Percentiles rank a stretch among this genome's conserved stretches.
Conservation (phyloP, 2,113 vertebrate species). For the Emydocephalus ijimae region DNA sequence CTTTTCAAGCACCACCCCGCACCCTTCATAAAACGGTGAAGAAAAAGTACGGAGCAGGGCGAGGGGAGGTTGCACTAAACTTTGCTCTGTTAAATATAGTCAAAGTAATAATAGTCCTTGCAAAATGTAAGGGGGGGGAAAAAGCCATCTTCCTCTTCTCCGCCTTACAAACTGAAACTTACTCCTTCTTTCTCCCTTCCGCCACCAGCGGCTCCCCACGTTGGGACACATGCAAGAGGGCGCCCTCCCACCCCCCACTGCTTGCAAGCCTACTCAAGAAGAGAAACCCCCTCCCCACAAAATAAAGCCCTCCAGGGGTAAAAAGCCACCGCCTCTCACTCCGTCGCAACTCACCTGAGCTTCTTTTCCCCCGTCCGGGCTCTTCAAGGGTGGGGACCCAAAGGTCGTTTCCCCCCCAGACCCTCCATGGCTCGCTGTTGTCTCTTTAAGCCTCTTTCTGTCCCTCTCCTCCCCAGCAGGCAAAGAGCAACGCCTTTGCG, state of each 20-base stretch:
- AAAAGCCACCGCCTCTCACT: background rate
- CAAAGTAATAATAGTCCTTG: background rate
- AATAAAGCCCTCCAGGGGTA: background rate
- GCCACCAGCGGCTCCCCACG: background rate
- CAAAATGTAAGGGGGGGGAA: background rate
- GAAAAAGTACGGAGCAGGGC: background rate
- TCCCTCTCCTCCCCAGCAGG: conserved; percentile 14
- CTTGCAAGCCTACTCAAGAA: background rate
- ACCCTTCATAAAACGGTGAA: background rate
- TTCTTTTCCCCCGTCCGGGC: background rate
- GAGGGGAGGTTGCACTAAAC: background rate
- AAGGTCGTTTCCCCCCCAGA: conserved; percentile 20
- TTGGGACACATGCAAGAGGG: background rate
- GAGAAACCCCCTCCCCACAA: background rate
- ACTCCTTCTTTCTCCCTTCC: background rate
- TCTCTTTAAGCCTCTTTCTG: conserved; percentile 40
- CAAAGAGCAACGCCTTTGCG: conserved; percentile 36
- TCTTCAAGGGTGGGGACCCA: conserved; percentile 30
- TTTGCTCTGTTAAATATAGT: background rate
- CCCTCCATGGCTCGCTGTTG: conserved; percentile 22
- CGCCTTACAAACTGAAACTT: background rate
- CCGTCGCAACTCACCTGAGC: background rate
- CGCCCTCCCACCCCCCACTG: background rate
- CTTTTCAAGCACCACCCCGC: background rate
- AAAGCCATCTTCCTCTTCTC: background rate